Evolutionary conservation across 2,797 vertebrate species (phyloP), one percentile per base, ranked within the genome.

Genomic region (Anolis apletophallus): DNA sequence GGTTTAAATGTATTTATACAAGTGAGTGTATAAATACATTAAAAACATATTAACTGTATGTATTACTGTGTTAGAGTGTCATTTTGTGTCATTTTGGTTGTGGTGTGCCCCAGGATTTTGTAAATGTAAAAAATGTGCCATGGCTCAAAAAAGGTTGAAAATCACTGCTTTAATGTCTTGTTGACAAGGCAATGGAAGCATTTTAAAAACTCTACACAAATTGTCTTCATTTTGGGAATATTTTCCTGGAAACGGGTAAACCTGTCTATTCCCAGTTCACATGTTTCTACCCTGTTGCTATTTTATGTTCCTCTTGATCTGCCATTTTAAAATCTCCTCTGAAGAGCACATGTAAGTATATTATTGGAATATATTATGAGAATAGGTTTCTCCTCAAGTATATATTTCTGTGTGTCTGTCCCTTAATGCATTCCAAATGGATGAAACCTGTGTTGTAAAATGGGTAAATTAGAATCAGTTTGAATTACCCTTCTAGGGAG

Each of bases 401-500:
- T 29, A 3, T 26, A 57, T 77, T 75, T 75, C 46, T 50, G 26
- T 74, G n/a, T n/a, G 17, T 12, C 5, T n/a, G n/a, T 12, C 11
- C 19, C 5, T 3, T 26, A n/a, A 23, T 59, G 21, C 54, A 34
- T 34, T 79, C 52, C 21, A 59, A 36, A n/a, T 52, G 46, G 73
- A 46, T 50, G 50, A 52, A 50, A n/a, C 16, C 23, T 52, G 46
- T 29, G 46, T 29, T 75, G 73, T 26, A 52, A n/a, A 50, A 75
- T n/a, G 1, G 36, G 69, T 10, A 36, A 71, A 71, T 74, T 23
- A 23, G 19, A 52, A 50, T 83, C 19, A 19, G 26, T n/a, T 19
- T 69, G 57, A 57, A 40, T 81, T 57, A 21, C 40, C 80, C 19
- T 85, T 90, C 52, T 81, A 97, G 97, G 95, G 93, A 26, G 93